Evolutionary conservation across 2,797 vertebrate species (phyloP), one percentile per base, ranked within the genome.

Genomic region (Furcifer pardalis): DNA sequence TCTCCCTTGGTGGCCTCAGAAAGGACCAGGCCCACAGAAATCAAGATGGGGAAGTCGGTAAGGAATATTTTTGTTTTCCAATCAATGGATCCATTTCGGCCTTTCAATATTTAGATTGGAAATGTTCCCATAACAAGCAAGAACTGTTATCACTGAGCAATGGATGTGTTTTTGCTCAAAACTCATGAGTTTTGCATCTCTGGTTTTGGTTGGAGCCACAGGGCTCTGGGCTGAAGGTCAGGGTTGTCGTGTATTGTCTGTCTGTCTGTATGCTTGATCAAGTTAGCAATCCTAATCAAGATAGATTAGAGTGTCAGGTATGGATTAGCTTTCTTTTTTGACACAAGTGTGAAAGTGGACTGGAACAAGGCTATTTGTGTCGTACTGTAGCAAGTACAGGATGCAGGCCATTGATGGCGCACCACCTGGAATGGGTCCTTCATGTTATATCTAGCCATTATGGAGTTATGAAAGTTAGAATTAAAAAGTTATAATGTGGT

Each of bases 21-120:
- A 35, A 56, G 42, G 30, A 72, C 66, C 66, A 4, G 32, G 7
- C 27, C 10, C 15, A 78, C 74, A 5, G 49, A 0, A 82, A 0
- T 23, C 56, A 44, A 62, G 19, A 21, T 74, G 65, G 86, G 85
- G 72, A 83, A 82, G 63, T 79, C 85, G 88, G 86, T 88, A 77
- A 86, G 77, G 80, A 46, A 21, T 1, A 17, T 62, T 21, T 25
- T 63, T 73, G 25, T 46, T 19, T 32, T 5, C 32, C 32, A 52
- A 6, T 27, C 19, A 35, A 74, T 44, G 7, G 4, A 9, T n/a
- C 49, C 35, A 9, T 6, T 32, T 62, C 1, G 19, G 10, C 12
- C 69, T 69, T 69, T 27, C 49, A 44, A 7, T 10, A 27, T 17
- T 75, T 37, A 71, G 27, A 27, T 19, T 19, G 17, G 30, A 12